Percentiles rank a stretch among this genome's conserved stretches.
Conservation (phyloP, 2,797 vertebrate genomes). For the Dromococcyx pavoninus region DNA sequence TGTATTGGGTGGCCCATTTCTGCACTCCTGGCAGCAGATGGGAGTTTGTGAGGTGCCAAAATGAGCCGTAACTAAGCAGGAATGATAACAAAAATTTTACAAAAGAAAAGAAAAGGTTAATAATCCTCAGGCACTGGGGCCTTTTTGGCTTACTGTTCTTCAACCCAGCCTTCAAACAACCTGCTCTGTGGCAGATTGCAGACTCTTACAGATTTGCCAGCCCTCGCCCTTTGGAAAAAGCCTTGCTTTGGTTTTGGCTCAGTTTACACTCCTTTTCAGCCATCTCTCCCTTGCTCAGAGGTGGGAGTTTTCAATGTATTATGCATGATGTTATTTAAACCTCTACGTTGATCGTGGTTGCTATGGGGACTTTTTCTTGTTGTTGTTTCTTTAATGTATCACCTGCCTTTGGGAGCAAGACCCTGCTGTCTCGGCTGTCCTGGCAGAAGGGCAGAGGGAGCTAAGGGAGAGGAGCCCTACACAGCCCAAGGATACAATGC, state of each 20-base stretch:
- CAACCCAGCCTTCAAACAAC: not conserved
- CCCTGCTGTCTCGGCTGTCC: not conserved
- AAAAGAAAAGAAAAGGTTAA: not conserved
- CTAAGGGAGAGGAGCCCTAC: not conserved
- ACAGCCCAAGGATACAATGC: not conserved
- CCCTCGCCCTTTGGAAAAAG: constrained; percentile 29
- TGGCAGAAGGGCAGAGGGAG: not conserved
- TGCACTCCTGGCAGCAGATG: not conserved
- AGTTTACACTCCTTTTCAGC: constrained; percentile 21
- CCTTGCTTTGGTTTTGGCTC: constrained; percentile 37
- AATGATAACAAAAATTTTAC: not conserved
- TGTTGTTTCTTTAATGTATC: not conserved
- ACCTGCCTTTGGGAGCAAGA: not conserved
- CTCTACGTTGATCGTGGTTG: not conserved
- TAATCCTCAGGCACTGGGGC: not conserved
- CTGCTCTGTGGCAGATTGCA: not conserved
- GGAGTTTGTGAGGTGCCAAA: not conserved
- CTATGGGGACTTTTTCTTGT: not conserved
- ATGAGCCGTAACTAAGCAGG: not conserved
- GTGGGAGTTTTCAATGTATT: constrained; percentile 44
- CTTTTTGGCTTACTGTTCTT: not conserved
- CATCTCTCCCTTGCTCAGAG: not conserved
- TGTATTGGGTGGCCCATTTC: not conserved
- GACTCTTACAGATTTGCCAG: constrained; percentile 4
- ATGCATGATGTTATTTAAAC: constrained; percentile 55